Evolutionary conservation across 2,113 vertebrate genomes (phyloP).

Genomic region (Arothron firmamentum): DNA sequence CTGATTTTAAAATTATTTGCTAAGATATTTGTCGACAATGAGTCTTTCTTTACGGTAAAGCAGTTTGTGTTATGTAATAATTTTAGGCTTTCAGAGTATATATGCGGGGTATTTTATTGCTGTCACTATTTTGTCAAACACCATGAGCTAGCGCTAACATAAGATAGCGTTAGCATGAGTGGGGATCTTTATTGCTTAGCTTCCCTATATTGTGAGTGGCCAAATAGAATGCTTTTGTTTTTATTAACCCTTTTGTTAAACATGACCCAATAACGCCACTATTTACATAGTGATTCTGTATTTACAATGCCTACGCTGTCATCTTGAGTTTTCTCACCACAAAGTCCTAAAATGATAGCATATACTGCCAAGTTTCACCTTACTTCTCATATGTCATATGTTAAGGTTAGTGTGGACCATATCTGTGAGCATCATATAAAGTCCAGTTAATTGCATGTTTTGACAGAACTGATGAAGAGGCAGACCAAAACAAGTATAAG

Average conservation of each 20-base stretch:
- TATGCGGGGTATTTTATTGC: neutral
- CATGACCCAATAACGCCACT: neutral
- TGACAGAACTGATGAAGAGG: slow-evolving; percentile 78
- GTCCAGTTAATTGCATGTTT: neutral
- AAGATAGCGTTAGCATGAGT: neutral
- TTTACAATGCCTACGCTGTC: neutral
- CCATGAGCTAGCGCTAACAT: neutral
- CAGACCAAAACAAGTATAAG: slow-evolving; percentile 86
- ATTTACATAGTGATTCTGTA: neutral
- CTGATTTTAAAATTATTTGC: neutral
- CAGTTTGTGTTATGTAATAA: rapidly evolving
- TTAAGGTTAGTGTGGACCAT: too few species aligned
- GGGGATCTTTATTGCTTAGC: slow-evolving; percentile 11
- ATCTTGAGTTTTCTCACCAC: neutral
- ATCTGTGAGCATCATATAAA: too few species aligned
- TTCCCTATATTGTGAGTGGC: neutral
- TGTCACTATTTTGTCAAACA: neutral
- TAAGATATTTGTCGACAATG: slow-evolving; percentile 29
- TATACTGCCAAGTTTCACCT: neutral
- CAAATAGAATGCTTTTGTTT: too few species aligned
- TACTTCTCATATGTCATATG: neutral
- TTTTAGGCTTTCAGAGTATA: too few species aligned
- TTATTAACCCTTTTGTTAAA: neutral
- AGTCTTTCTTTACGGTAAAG: slow-evolving; percentile 67
- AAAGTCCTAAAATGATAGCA: neutral